Conservation (phyloP, 2,113 vertebrate genomes). For the Pitta sordida region DNA sequence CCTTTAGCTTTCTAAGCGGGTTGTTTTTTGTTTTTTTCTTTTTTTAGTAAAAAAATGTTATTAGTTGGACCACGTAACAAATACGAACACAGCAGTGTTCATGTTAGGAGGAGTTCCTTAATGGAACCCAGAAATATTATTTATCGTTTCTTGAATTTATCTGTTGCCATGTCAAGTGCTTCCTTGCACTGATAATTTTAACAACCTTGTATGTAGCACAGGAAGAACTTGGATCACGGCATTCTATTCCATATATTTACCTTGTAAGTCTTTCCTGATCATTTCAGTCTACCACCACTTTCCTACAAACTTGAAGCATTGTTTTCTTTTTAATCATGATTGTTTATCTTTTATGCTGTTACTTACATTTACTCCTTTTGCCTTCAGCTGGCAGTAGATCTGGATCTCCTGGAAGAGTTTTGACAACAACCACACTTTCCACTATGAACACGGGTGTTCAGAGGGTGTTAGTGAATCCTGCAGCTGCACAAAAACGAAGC, state of each 20-base stretch:
- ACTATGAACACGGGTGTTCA: slow-evolving; percentile 89
- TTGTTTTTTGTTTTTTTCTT: too few relatives aligned
- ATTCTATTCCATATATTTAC: background rate
- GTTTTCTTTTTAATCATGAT: background rate
- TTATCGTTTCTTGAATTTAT: background rate
- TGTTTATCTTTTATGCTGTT: background rate
- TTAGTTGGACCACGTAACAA: background rate
- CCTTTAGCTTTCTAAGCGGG: background rate
- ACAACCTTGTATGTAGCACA: background rate
- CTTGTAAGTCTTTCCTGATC: slow-evolving; percentile 4
- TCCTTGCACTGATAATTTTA: background rate
- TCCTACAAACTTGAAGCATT: background rate
- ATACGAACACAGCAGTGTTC: background rate
- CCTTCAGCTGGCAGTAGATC: slow-evolving; percentile 92
- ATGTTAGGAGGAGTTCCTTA: background rate
- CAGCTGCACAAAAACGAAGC: slow-evolving; percentile 85
- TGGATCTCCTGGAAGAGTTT: slow-evolving; percentile 92
- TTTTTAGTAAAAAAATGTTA: background rate
- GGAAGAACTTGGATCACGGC: background rate
- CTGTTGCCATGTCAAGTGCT: background rate
- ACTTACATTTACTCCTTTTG: slow-evolving; percentile 32
- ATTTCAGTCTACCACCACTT: slow-evolving; percentile 15
- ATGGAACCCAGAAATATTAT: background rate
- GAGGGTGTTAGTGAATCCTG: slow-evolving; percentile 80
- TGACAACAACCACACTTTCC: slow-evolving; percentile 89